These are phyloP conservation scores for Muraenolepis orangiensis DNA, from an alignment of 2,797 vertebrate genomes.

Conservation along the genomic window DNA sequence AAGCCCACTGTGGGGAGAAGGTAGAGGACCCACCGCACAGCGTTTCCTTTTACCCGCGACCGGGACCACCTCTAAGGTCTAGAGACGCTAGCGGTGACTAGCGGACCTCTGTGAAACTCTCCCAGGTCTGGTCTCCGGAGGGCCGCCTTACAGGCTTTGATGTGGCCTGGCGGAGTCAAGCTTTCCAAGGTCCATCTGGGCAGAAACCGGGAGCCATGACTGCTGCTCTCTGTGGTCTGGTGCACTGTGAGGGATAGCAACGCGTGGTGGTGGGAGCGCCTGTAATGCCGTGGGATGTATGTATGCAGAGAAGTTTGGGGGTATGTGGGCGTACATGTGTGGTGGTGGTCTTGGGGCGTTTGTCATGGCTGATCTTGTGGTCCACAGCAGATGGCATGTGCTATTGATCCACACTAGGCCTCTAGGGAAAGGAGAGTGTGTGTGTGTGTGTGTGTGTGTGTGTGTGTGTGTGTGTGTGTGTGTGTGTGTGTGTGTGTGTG, in stretches of 20 bases:
- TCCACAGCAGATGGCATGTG: constrained; percentile 64
- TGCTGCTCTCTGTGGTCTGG: constrained; percentile 45
- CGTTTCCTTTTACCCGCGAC: constrained; percentile 35
- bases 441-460: constrained; percentile 18
- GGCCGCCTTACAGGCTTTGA: constrained; percentile 48
- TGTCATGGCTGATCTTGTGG: constrained; percentile 21
- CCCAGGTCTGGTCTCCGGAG: constrained; percentile 20
- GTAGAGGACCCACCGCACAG: constrained; percentile 28
- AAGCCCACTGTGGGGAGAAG: not conserved
- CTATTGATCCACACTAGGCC: constrained; percentile 49
- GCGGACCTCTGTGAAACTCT: constrained; percentile 14
- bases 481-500: constrained; percentile 18
- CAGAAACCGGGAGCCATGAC: constrained; percentile 48
- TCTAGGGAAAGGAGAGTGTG: constrained; percentile 26
- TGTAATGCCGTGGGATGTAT: constrained; percentile 28
- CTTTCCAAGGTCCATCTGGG: constrained; percentile 59
- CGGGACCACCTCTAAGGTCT: constrained; percentile 34
- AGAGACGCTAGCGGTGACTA: constrained; percentile 33
- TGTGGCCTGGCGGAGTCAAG: constrained; percentile 51
- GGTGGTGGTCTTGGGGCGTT: constrained; percentile 4
- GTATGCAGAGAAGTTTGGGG: constrained; percentile 41
- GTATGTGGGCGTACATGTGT: constrained; percentile 33
- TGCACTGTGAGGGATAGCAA: constrained; percentile 35
- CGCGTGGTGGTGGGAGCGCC: constrained; percentile 30
- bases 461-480: constrained; percentile 9